Conservation (phyloP, 1,140 invertebrate genomes). For the Drosophila guanche region DNA sequence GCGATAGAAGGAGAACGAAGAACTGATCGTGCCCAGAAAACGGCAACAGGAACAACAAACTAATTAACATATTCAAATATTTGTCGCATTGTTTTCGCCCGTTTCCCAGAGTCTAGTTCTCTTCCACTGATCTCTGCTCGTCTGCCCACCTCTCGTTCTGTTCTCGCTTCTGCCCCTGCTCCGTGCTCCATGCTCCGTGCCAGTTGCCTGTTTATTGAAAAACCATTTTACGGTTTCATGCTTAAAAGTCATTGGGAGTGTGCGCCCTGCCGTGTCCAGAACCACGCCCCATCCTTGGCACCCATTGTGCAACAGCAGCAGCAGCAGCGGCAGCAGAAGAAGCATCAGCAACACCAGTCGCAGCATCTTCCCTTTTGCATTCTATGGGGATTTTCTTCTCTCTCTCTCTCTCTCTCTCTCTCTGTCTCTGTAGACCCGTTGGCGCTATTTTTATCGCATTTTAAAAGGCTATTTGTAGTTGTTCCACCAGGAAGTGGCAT, state of each 20-base stretch:
- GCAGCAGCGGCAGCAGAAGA: background rate
- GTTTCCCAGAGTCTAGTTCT: slow-evolving; percentile 36
- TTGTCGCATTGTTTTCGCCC: slow-evolving; percentile 76
- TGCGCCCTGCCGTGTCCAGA: slow-evolving; percentile 15
- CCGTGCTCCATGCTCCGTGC: background rate
- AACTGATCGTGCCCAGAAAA: slow-evolving; percentile 73
- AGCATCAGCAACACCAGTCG: background rate
- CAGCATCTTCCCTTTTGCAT: slow-evolving; percentile 29
- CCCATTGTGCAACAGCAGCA: slow-evolving; percentile 36
- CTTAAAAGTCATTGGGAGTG: slow-evolving; percentile 67
- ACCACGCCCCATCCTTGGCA: slow-evolving; percentile 60
- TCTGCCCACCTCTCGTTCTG: background rate
- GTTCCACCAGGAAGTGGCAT: slow-evolving; percentile 80
- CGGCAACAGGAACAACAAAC: slow-evolving; percentile 55
- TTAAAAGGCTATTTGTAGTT: slow-evolving; percentile 82
- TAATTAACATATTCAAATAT: slow-evolving; percentile 82
- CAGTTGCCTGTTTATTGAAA: slow-evolving; percentile 68
- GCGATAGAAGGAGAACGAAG: slow-evolving; percentile 68
- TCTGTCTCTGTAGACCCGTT: slow-evolving; percentile 51
- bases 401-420: background rate
- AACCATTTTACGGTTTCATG: slow-evolving; percentile 80
- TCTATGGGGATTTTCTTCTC: slow-evolving; percentile 15
- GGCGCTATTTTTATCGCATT: slow-evolving; percentile 81
- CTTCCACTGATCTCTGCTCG: slow-evolving; percentile 6
- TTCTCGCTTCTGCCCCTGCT: background rate